These are phyloP conservation scores for Atherinomorus stipes DNA, from an alignment of 2,113 vertebrate species.

Conservation along the genomic window DNA sequence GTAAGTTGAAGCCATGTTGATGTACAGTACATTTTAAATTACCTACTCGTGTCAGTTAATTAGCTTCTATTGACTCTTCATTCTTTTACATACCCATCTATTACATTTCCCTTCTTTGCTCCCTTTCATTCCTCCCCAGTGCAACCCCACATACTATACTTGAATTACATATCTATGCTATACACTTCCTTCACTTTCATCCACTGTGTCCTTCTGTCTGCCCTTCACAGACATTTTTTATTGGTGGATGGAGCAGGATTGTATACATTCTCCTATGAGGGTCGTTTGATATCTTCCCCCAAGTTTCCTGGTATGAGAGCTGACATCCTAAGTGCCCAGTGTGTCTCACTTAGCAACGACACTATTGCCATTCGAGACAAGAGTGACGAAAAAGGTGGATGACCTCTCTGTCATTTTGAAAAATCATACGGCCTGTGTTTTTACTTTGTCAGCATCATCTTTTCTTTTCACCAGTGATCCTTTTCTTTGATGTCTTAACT, in stretches of 20 bases:
- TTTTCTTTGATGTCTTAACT: conserved; percentile 91
- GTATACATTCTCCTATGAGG: conserved; percentile 95
- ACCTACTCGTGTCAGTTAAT: conserved; percentile 49
- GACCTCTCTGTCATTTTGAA: neutral
- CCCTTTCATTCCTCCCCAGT: neutral
- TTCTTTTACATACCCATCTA: conserved; percentile 21
- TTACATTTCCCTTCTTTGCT: conserved; percentile 3
- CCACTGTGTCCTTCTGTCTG: conserved; percentile 4
- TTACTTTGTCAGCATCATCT: conserved; percentile 17
- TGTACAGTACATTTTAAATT: conserved; percentile 41
- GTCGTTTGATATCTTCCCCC: conserved; percentile 91
- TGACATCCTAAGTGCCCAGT: conserved; percentile 89
- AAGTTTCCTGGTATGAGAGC: conserved; percentile 93
- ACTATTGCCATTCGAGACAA: conserved; percentile 92
- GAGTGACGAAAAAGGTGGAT: conserved; percentile 90
- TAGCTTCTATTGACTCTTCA: conserved; percentile 26
- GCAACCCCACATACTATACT: neutral
- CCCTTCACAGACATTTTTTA: conserved; percentile 88
- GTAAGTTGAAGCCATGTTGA: conserved; percentile 53
- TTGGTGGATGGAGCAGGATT: conserved; percentile 93
- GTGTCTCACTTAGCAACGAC: conserved; percentile 92
- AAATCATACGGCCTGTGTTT: neutral
- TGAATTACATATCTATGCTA: neutral
- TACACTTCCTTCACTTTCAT: conserved; percentile 5
- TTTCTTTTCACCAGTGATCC: conserved; percentile 84